Base-by-base conservation (phyloP, 2,888 invertebrate species). In the Neocrepidodera transversa region DNA sequence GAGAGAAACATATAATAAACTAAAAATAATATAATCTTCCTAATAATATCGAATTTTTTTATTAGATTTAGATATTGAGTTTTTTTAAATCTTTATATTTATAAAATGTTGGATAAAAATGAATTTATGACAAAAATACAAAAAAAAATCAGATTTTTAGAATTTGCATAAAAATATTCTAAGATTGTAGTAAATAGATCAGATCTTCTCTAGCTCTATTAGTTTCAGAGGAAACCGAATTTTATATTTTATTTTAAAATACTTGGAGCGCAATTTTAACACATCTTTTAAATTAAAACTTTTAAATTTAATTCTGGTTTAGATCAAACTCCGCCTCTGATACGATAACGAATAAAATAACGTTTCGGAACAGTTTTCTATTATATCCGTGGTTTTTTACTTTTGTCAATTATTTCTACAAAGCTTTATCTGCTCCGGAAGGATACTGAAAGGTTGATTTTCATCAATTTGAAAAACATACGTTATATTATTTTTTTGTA, bases 351-450 rank as follows among this genome's bases (percentile, higher is more conserved):
- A 42, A 42, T 18, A 11, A 20, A 42, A 42, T 20, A 11, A n/a
- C 8, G 42, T 42, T 42, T 42, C 20, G 42, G 6, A 42, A 42
- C 42, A 18, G 42, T 42, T 42, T 42, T 42, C 42, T 42, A 20
- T 20, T 42, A 42, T 42, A 20, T 20, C 42, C 8, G 18, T 23
- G 23, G 18, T 42, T 42, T 42, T 42, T 42, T 42, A 23, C 20
- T 42, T 11, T 42, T 42, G 18, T 20, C 42, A 42, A 42, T 42
- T 42, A 42, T 42, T 20, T 42, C 11, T 7, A 42, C 23, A 18
- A 20, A 42, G 23, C n/a, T n/a, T 23, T n/a, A 20, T 42, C 42
- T 42, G n/a, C 20, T 42, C 6, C 42, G n/a, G 42, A n/a, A 40
- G 13, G 16, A 40, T 40, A 2, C 40, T 40, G 36, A 36, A 40